Evolutionary conservation across 2,113 vertebrate genomes (phyloP).

Genomic region (Condylura cristata): DNA sequence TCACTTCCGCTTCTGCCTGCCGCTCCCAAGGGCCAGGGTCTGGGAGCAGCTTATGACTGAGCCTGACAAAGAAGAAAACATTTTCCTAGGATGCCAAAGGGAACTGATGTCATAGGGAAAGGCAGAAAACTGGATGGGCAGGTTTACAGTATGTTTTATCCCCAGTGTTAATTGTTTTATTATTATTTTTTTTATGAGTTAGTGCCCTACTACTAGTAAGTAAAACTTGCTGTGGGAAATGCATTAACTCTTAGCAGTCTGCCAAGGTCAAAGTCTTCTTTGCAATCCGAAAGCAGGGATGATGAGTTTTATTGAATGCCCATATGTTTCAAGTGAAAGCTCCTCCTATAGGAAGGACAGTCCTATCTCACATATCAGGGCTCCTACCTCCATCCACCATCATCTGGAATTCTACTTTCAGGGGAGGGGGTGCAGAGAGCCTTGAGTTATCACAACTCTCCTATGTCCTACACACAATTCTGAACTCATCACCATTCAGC

Average conservation of each 20-base stretch:
- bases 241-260: conserved; percentile 14
- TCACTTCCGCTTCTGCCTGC: conserved; percentile 45
- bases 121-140: conserved; percentile 59
- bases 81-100: conserved; percentile 51
- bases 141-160: conserved; percentile 52
- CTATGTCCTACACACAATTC: neutral
- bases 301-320: neutral
- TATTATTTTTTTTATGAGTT: conserved; percentile 32
- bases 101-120: conserved; percentile 65
- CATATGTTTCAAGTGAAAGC: neutral
- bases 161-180: conserved; percentile 46
- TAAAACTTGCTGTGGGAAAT: conserved; percentile 27
- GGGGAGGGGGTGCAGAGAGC: neutral
- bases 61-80: conserved; percentile 22
- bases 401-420: neutral
- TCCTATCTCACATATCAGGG: neutral
- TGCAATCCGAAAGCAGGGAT: neutral
- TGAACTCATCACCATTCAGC: neutral
- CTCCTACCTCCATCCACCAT: neutral
- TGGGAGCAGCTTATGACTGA: conserved; percentile 36
- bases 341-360: neutral
- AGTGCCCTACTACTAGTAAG: neutral
- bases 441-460: neutral
- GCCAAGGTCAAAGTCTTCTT: neutral
- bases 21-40: neutral